Evolutionary conservation across 2,113 vertebrate species (phyloP), one percentile per base, ranked within the genome.

Genomic region (Anser brachyrhynchus): DNA sequence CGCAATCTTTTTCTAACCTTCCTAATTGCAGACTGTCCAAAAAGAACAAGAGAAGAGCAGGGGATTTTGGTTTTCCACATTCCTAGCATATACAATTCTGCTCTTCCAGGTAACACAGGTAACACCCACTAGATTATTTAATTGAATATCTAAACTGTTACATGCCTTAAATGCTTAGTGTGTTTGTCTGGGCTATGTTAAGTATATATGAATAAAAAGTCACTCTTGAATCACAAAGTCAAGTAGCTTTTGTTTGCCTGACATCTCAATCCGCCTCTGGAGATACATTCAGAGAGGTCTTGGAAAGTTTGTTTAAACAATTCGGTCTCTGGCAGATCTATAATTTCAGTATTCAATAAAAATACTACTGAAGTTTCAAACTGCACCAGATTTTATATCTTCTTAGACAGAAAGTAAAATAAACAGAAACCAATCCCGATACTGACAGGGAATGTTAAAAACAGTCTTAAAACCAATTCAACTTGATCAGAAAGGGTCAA

Each of bases 271-370:
- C 26, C 21, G 4, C 28, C 84, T 54, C 54, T 93, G 77, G 52
- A 72, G 66, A 81, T 33, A 14, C 15, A 74, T 84, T 89, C 62
- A 57, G 4, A 31, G 18, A 19, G 18, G 18, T 6, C 18, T 57
- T 79, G 62, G 58, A 82, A 91, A 76, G 29, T 70, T 91, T 87
- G 29, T 87, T 91, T 89, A 75, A 97, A 69, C 51, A 73, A 44
- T 79, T 92, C 21, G 35, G 74, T 66, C 49, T 79, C 41, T 92
- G 77, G 43, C 74, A 85, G 41, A 13, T 59, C 33, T 71, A n/a
- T 80, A 70, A 51, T 49, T 37, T 54, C 58, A 73, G 8, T 28
- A 31, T 91, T 91, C 52, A 75, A 31, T 72, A 58, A 58, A 91
- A 89, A 80, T 4, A 11, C 31, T 79, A 54, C 54, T 83, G 54